A percentile compares a stretch with the other conserved stretches of the same genome.
Evolutionary conservation across 1,140 invertebrate genomes (phyloP).

Genomic region (Drosophila persimilis): DNA sequence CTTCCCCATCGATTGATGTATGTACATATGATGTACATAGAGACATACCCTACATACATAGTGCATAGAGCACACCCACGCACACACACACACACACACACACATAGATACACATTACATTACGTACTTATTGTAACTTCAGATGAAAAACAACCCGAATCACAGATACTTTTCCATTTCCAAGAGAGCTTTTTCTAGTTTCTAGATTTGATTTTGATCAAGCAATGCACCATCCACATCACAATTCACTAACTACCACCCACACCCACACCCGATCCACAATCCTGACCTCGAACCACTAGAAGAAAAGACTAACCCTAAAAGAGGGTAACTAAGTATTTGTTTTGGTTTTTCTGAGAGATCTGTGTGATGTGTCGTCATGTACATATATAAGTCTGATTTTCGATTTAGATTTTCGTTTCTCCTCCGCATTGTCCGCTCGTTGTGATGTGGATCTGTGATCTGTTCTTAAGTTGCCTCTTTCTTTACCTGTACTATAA

Average conservation of each 20-base stretch:
- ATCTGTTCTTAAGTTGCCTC: conserved; percentile 5
- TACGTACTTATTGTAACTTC: conserved; percentile 52
- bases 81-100: conserved; percentile 10
- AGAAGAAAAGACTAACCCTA: neutral
- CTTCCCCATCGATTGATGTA: conserved; percentile 1
- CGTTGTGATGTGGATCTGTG: conserved; percentile 18
- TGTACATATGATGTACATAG: conserved; percentile 23
- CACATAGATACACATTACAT: conserved; percentile 12
- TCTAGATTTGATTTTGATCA: conserved; percentile 64
- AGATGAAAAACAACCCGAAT: conserved; percentile 12
- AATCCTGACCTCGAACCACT: conserved; percentile 1
- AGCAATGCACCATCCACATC: conserved; percentile 32
- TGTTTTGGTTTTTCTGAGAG: neutral
- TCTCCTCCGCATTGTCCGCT: conserved; percentile 24
- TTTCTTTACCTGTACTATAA: too few species aligned
- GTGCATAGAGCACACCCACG: conserved; percentile 9
- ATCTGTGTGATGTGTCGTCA: neutral
- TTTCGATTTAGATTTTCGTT: conserved; percentile 18
- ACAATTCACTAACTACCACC: conserved; percentile 35
- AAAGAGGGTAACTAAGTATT: neutral
- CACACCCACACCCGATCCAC: conserved; percentile 26
- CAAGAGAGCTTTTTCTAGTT: conserved; percentile 50
- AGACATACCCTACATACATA: neutral
- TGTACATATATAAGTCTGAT: conserved; percentile 10
- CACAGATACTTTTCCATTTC: conserved; percentile 38